A percentile compares a stretch with the other conserved stretches of the same genome.
phyloP scores from a whole-genome alignment of 1,140 invertebrate species.

The Aphis craccivora region DNA sequence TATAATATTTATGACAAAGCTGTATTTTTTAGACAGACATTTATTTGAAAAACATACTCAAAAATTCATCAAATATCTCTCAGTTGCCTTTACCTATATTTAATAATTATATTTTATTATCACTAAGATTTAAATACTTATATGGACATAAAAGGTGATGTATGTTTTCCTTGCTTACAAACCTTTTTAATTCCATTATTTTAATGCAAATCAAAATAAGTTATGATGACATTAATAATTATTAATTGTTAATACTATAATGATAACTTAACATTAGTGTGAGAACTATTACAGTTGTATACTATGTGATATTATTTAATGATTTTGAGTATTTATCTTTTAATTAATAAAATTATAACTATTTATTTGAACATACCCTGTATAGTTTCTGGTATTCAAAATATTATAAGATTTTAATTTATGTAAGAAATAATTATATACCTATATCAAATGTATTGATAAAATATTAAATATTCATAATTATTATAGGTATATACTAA shows the following conservation, averaged over 20 bases:
- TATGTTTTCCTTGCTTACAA: constrained; percentile 42
- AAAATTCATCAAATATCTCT: neutral
- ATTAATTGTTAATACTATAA: neutral
- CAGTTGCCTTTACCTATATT: neutral
- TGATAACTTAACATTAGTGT: neutral
- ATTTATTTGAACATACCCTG: neutral
- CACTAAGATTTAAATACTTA: neutral
- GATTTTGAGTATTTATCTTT: neutral
- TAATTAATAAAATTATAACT: neutral
- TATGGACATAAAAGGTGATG: constrained; percentile 22
- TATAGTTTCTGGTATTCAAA: neutral
- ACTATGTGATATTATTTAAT: neutral
- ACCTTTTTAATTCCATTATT: constrained; percentile 11
- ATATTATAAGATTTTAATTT: neutral
- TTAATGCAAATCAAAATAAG: neutral
- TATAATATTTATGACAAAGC: too few species aligned
- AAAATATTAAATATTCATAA: neutral
- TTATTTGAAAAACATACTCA: neutral
- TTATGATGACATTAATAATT: neutral
- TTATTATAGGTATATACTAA: neutral
- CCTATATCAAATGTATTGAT: neutral
- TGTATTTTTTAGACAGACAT: neutral
- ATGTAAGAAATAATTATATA: neutral
- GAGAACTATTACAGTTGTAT: neutral
- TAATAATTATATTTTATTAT: neutral